These are phyloP conservation scores for Gymnoscopelus microlampas DNA, from an alignment of 2,797 vertebrate genomes.

Conservation along the genomic window DNA sequence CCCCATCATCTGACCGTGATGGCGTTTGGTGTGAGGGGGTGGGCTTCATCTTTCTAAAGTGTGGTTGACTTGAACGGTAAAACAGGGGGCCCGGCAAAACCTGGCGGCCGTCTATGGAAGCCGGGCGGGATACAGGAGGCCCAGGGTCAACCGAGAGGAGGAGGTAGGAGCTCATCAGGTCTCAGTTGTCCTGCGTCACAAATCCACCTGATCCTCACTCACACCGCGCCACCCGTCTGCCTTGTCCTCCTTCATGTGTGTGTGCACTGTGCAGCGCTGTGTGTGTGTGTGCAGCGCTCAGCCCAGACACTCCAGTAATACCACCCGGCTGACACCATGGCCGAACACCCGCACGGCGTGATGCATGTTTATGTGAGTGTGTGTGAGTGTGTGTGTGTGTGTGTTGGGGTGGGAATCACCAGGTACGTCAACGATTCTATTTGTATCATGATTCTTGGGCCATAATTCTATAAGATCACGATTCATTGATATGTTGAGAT, in stretches of 20 bases:
- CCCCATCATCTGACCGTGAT: conserved; percentile 27
- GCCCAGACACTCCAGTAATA: conserved; percentile 41
- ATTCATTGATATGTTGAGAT: too few species aligned
- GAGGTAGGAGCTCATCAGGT: conserved; percentile 88
- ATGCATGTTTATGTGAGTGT: not conserved
- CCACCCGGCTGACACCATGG: too few species aligned
- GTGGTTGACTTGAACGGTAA: conserved; percentile 89
- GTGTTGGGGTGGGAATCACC: not conserved
- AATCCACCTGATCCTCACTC: conserved; percentile 36
- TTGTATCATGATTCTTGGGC: too few species aligned
- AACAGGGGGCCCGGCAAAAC: conserved; percentile 96
- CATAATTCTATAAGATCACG: too few species aligned
- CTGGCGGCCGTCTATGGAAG: conserved; percentile 90
- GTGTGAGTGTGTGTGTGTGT: not conserved
- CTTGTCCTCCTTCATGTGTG: conserved; percentile 39
- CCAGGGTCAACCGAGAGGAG: conserved; percentile 94
- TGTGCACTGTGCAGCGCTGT: too few species aligned
- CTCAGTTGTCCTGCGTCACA: conserved; percentile 50
- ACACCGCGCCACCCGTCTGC: conserved; percentile 61
- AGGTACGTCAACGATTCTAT: too few species aligned
- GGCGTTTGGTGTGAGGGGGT: conserved; percentile 12
- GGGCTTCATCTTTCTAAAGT: conserved; percentile 78
- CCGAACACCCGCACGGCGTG: not conserved
- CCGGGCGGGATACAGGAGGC: conserved; percentile 90
- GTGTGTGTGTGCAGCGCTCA: conserved; percentile 10